A percentile compares a stretch with the other conserved stretches of the same genome.
Evolutionary conservation across 2,797 vertebrate species (phyloP).

Genomic region (Euphonia xanthogaster): DNA sequence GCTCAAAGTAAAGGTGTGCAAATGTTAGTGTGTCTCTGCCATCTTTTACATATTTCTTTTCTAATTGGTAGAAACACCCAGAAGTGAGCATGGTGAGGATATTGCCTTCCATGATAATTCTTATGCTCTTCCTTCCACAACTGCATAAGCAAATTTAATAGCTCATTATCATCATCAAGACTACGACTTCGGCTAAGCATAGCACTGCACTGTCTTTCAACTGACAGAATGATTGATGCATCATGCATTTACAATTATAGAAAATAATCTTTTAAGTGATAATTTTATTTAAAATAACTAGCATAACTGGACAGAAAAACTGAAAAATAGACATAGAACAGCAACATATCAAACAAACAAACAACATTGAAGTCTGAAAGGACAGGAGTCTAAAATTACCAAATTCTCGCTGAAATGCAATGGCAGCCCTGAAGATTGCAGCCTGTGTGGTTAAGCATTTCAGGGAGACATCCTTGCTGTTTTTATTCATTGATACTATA

Average conservation of each 20-base stretch:
- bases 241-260: background rate
- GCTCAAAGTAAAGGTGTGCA: background rate
- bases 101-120: background rate
- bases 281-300: background rate
- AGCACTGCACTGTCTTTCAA: background rate
- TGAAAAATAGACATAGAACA: background rate
- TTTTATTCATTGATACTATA: background rate
- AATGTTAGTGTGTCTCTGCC: background rate
- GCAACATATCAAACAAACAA: background rate
- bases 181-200: background rate
- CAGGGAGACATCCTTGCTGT: background rate
- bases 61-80: background rate
- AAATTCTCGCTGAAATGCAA: background rate
- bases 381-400: background rate
- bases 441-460: background rate
- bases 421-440: background rate
- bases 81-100: background rate
- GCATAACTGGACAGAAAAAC: background rate
- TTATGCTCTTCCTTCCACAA: background rate
- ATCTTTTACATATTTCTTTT: background rate
- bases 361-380: background rate
- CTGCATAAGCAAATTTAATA: background rate
- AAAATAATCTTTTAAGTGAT: constrained; percentile 7
- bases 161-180: background rate
- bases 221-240: background rate